Base-by-base conservation (phyloP, 2,797 vertebrate species). In the Phataginus tetradactyla region DNA sequence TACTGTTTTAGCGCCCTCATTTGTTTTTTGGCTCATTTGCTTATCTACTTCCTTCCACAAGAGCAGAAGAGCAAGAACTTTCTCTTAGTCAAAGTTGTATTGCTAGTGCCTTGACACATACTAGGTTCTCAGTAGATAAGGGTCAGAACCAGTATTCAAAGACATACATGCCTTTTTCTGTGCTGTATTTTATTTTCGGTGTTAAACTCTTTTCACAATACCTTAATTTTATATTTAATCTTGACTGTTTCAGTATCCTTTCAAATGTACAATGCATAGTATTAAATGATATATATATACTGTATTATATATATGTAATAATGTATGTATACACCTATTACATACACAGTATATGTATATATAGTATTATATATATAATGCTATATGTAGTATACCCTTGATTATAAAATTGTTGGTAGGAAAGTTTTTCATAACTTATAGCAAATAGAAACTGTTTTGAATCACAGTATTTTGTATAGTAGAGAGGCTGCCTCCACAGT, bases 401-500 rank as follows among this genome's bases (percentile, higher is more conserved):
- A 45, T 78, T 78, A 86, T 45, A 55, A 71, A 83, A 89, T 86
- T 94, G 29, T 79, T 95, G 27, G 23, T 83, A 59, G 23, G 37
- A 74, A 74, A 79, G 10, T 12, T 57, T 80, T 78, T 59, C 85
- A 88, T 85, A 85, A 80, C 34, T 32, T 78, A 53, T 15, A 11
- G 94, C 49, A 80, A 66, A 34, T 80, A 34, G 83, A 85, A 79
- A 86, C 12, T 53, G 14, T 27, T 89, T 84, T 95, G 15, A 89
- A 42, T 89, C 91, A 13, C 11, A 90, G 3, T 45, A 39, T 66
- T 86, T 84, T 57, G 79, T 23, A 27, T 53, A 91, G 12, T 86
- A 64, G 91, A 85, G 55, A 61, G 77, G 55, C 59, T 89, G 18
- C 23, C 69, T 84, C 83, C 7, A 39, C 51, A 55, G 27, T 77